Evolutionary conservation across 2,797 vertebrate species (phyloP).

Genomic region (Melanotaenia trifasciata): DNA sequence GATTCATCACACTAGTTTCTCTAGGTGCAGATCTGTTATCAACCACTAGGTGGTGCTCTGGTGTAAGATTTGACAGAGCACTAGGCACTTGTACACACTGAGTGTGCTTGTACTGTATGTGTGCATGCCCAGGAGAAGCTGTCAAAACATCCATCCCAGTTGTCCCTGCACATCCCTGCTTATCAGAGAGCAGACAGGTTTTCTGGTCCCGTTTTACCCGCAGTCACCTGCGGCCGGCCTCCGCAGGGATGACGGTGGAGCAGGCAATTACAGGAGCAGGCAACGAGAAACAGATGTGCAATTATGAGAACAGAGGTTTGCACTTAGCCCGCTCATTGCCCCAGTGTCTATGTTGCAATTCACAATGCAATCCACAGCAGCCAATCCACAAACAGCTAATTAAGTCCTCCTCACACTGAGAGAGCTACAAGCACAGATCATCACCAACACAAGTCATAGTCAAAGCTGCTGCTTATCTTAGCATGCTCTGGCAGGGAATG

Average conservation of each 20-base stretch:
- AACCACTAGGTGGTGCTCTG: constrained; percentile 71
- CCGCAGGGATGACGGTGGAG: constrained; percentile 62
- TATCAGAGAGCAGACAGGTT: constrained; percentile 64
- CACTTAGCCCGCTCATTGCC: constrained; percentile 74
- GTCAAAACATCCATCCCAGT: constrained; percentile 67
- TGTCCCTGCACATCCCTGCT: constrained; percentile 54
- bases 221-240: constrained; percentile 69
- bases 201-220: constrained; percentile 60
- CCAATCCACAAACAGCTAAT: constrained; percentile 72
- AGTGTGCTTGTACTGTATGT: constrained; percentile 11
- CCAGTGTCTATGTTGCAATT: constrained; percentile 57
- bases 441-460: constrained; percentile 60
- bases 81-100: neutral
- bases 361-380: constrained; percentile 66
- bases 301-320: constrained; percentile 82
- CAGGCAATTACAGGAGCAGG: constrained; percentile 75
- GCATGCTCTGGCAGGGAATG: constrained; percentile 46
- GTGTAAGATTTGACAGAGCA: constrained; percentile 50
- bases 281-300: constrained; percentile 81
- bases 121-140: constrained; percentile 49
- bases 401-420: constrained; percentile 75
- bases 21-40: neutral
- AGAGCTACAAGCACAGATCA: constrained; percentile 57
- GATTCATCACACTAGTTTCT: neutral
- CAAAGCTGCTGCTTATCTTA: constrained; percentile 55